A percentile compares a stretch with the other conserved stretches of the same genome.
Conservation (phyloP, 2,888 invertebrate species). For the Atethmia centrago region DNA sequence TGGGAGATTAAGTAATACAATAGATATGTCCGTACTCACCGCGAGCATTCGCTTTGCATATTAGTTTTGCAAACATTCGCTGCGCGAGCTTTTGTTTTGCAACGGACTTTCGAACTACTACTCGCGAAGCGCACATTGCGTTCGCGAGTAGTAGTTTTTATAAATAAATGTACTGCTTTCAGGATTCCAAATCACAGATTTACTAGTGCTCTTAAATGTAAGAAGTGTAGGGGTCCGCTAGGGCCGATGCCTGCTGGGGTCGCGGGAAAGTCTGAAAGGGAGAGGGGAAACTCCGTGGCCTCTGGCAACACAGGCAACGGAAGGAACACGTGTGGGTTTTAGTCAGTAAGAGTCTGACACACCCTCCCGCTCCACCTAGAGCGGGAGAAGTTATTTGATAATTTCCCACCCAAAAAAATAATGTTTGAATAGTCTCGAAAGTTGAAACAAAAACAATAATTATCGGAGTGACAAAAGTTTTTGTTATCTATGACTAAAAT, state of each 20-base stretch:
- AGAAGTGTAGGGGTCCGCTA: no score
- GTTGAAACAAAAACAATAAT: background rate
- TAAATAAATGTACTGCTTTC: background rate
- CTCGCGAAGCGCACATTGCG: background rate
- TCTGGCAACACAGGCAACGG: no score
- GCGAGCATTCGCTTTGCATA: background rate
- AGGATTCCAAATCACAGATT: background rate
- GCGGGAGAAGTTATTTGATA: no score
- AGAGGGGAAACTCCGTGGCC: no score
- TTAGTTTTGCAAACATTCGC: background rate
- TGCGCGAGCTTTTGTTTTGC: background rate
- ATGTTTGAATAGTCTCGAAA: background rate
- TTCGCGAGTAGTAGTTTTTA: background rate
- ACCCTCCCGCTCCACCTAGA: no score
- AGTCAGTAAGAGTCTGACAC: no score
- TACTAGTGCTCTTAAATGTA: background rate
- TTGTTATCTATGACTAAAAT: conserved; percentile 36
- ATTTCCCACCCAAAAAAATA: no score
- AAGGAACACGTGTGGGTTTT: no score
- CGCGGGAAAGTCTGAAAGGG: no score
- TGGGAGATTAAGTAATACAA: background rate
- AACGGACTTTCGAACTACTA: background rate
- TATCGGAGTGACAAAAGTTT: conserved; percentile 14
- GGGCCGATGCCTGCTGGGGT: no score
- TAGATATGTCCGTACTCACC: background rate